Evolutionary conservation across 2,797 vertebrate species (phyloP).

Genomic region (Acipenser transmontanus): DNA sequence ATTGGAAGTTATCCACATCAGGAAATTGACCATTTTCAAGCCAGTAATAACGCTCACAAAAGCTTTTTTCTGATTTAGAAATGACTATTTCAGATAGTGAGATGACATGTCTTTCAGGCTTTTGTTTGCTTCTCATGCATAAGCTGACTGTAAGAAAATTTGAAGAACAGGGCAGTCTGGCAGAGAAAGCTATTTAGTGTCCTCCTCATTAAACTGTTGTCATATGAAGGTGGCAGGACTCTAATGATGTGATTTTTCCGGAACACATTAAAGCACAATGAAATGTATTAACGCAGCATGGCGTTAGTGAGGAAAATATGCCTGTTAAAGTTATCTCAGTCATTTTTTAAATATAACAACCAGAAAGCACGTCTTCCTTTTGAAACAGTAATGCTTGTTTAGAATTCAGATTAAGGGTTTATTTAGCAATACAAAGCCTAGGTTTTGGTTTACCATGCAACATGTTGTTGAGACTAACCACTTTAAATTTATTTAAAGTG

Average conservation of each 20-base stretch:
- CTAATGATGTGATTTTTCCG: neutral
- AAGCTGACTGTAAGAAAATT: neutral
- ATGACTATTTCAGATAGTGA: neutral
- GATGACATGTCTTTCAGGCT: neutral
- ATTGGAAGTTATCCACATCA: too few species aligned
- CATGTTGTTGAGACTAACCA: too few species aligned
- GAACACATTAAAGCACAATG: neutral
- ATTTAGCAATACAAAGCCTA: too few species aligned
- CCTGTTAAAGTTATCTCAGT: neutral
- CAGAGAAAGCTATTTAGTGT: neutral
- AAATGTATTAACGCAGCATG: neutral
- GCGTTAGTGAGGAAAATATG: neutral
- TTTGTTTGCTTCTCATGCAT: neutral
- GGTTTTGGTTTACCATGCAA: too few species aligned
- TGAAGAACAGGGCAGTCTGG: neutral
- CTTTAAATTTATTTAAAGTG: too few species aligned
- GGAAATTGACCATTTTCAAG: too few species aligned
- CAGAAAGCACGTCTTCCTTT: neutral
- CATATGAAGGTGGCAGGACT: neutral
- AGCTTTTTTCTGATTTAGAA: neutral
- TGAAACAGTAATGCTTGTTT: neutral
- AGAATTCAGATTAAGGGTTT: too few species aligned
- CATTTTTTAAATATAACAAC: neutral
- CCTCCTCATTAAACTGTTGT: neutral
- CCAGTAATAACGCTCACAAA: neutral